These are phyloP conservation scores for Callipepla squamata DNA, from an alignment of 2,113 vertebrate species.

Conservation along the genomic window DNA sequence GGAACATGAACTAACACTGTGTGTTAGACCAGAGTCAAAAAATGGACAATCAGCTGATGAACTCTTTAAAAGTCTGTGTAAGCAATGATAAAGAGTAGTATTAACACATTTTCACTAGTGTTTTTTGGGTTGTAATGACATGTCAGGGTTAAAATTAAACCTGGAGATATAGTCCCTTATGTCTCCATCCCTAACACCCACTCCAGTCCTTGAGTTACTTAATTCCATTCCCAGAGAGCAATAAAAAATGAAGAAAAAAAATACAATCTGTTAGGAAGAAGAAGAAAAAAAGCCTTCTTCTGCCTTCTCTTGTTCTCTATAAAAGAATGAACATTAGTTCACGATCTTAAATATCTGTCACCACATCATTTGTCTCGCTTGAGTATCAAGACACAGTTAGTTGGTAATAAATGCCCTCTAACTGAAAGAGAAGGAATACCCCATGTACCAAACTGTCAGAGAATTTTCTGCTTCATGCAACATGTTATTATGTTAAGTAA, in stretches of 20 bases:
- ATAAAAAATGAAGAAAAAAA: neutral
- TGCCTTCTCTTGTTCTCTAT: neutral
- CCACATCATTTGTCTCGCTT: slow-evolving; percentile 52
- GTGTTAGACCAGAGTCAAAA: neutral
- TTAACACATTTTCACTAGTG: neutral
- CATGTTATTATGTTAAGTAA: slow-evolving; percentile 37
- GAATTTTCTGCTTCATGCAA: slow-evolving; percentile 60
- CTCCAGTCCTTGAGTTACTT: neutral
- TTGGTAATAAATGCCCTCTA: slow-evolving; percentile 48
- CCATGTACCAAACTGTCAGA: neutral
- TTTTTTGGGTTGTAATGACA: neutral
- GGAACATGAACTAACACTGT: neutral
- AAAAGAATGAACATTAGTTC: slow-evolving; percentile 20
- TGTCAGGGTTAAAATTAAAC: neutral
- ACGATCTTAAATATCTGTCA: slow-evolving; percentile 59
- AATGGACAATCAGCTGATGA: neutral
- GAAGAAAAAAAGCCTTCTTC: neutral
- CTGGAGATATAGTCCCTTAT: neutral
- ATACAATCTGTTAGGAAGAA: neutral
- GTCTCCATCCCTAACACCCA: neutral
- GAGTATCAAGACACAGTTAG: slow-evolving; percentile 29
- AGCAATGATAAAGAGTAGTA: neutral
- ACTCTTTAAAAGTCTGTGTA: neutral
- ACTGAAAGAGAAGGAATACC: slow-evolving; percentile 51
- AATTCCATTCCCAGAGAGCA: neutral